Evolutionary conservation across 2,113 vertebrate species (phyloP).

Genomic region (Eulemur macaco): DNA sequence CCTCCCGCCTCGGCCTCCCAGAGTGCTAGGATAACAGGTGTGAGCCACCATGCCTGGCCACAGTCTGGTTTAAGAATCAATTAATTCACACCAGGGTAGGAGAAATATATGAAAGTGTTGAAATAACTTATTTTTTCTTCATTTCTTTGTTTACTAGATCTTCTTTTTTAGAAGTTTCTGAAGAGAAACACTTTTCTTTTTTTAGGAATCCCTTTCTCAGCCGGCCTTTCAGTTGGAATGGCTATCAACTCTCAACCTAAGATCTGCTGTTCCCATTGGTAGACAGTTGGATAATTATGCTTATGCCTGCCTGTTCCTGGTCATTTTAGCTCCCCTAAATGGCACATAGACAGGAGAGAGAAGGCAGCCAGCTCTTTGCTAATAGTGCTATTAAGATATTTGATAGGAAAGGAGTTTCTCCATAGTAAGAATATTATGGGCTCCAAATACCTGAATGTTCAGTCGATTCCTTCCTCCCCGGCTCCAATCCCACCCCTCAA

Average conservation of each 20-base stretch:
- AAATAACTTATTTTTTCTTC: neutral
- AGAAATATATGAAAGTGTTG: neutral
- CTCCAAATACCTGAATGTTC: neutral
- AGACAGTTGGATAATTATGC: neutral
- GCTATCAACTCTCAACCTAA: neutral
- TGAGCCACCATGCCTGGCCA: neutral
- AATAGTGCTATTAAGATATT: neutral
- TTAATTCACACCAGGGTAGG: neutral
- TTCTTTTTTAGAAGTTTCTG: slow-evolving; percentile 40
- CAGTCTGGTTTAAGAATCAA: neutral
- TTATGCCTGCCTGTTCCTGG: neutral
- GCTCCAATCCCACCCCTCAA: neutral
- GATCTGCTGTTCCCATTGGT: neutral
- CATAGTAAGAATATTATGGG: neutral
- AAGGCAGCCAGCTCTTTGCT: neutral
- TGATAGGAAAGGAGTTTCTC: neutral
- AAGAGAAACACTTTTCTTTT: neutral
- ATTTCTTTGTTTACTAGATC: neutral
- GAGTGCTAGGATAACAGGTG: too few species aligned
- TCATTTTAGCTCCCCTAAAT: neutral
- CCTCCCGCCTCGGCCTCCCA: too few species aligned
- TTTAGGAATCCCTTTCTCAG: neutral
- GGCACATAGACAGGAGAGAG: neutral
- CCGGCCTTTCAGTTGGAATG: neutral
- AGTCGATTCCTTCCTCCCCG: neutral